These are phyloP conservation scores for Drosophila littoralis DNA, from an alignment of 1,140 invertebrate species.

Conservation along the genomic window DNA sequence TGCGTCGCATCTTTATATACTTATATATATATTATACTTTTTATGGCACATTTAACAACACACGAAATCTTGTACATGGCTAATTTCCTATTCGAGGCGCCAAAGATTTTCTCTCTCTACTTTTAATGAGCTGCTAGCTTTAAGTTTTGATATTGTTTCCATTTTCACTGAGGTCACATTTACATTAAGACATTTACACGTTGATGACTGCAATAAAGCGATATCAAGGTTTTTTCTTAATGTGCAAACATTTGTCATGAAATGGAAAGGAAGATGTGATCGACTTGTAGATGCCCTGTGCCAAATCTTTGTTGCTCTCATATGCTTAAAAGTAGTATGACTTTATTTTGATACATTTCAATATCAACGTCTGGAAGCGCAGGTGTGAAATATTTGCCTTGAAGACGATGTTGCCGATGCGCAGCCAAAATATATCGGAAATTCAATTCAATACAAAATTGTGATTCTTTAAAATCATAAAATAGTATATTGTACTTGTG, in stretches of 20 bases:
- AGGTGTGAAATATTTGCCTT: no score
- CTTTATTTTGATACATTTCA: no score
- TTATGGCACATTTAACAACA: conserved; percentile 40
- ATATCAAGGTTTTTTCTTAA: conserved; percentile 15
- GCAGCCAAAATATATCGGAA: no score
- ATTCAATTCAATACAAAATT: no score
- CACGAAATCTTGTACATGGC: conserved; percentile 38
- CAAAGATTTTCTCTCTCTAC: conserved; percentile 30
- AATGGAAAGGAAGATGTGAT: background rate
- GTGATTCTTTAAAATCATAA: no score
- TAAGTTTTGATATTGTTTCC: conserved; percentile 21
- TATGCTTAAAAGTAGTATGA: no score
- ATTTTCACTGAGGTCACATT: conserved; percentile 12
- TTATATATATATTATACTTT: background rate
- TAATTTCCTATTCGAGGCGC: conserved; percentile 42
- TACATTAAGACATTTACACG: conserved; percentile 14
- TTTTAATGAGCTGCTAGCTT: conserved; percentile 43
- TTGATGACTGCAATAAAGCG: conserved; percentile 9
- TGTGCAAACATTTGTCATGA: background rate
- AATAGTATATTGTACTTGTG: no score
- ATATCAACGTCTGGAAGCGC: no score
- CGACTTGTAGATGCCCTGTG: background rate
- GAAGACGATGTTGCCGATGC: no score
- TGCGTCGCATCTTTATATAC: conserved; percentile 1
- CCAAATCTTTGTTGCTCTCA: background rate